Evolutionary conservation across 2,888 invertebrate species (phyloP), one percentile per base, ranked within the genome.

Genomic region (Magallana nippona): DNA sequence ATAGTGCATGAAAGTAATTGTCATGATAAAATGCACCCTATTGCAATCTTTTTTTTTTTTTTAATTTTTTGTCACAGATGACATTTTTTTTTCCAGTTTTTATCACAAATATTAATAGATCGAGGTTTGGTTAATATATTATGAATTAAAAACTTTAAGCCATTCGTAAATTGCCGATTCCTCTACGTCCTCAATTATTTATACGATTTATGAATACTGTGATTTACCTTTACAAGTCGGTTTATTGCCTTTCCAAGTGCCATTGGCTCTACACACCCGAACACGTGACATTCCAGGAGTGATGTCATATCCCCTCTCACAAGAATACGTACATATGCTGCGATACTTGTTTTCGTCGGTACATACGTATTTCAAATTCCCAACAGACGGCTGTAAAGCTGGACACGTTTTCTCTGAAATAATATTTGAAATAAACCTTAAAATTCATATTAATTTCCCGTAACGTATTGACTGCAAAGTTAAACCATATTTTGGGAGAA

Each of bases 321-420:
- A 89, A 55, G 19, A 82, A 78, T 88, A 89, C 0, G 85, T 81
- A 81, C 89, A 89, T 1, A 84, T 85, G 60, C 88, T 88, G 55
- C 87, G 71, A 78, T 82, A 89, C 27, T 82, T 77, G 57, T 82
- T 77, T 1, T 27, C 56, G 32, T 89, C 86, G 0, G 86, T 86
- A 80, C 89, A 89, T 0, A 15, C 44, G 2, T 88, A 82, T 2
- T 57, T 63, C 11, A 82, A 78, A 0, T 63, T 57, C 19, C 62
- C 78, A 10, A 57, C 60, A 10, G n/a, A 17, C 11, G 85, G 83
- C 17, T 13, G 2, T 13, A 81, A n/a, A 10, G 13, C 11, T 1
- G 62, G 55, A 77, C 87, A 87, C 1, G 63, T 79, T 19, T 82
- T 77, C 56, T 82, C 87, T 87, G 77, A 13, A 79, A 82, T 27